A percentile compares a stretch with the other conserved stretches of the same genome.
phyloP scores from a whole-genome alignment of 2,888 invertebrate genomes.

The Ceramica pisi region DNA sequence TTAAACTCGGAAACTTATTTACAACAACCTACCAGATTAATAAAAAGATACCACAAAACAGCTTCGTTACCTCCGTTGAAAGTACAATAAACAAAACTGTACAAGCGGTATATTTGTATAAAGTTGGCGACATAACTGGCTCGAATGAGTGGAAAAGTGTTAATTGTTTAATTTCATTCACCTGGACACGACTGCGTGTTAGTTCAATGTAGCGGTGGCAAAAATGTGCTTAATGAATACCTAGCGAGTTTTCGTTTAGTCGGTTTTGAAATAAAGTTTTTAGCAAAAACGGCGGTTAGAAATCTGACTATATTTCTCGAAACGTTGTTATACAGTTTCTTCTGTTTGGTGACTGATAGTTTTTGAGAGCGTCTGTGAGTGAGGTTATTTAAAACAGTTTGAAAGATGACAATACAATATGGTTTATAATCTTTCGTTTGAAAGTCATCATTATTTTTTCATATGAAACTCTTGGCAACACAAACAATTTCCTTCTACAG shows the following conservation, averaged over 20 bases:
- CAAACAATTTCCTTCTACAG: too few species aligned
- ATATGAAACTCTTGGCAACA: too few species aligned
- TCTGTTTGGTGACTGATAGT: background rate
- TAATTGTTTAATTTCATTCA: conserved; percentile 43
- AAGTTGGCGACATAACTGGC: conserved; percentile 52
- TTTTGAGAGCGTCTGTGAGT: background rate
- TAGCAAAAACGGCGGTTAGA: too few species aligned
- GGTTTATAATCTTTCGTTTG: too few species aligned
- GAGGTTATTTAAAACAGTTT: too few species aligned
- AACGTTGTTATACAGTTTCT: background rate
- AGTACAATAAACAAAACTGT: conserved; percentile 35
- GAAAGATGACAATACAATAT: too few species aligned
- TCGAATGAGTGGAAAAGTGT: conserved; percentile 42
- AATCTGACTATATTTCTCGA: background rate
- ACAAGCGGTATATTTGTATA: conserved; percentile 33
- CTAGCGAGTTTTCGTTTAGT: background rate
- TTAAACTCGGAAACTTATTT: background rate
- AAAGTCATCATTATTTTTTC: too few species aligned
- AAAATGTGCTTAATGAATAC: conserved; percentile 5
- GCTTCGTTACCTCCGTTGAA: conserved; percentile 31
- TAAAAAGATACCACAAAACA: conserved; percentile 22
- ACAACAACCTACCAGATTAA: background rate
- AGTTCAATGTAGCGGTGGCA: conserved; percentile 24
- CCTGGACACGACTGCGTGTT: conserved; percentile 23
- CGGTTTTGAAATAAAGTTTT: background rate